phyloP scores from a whole-genome alignment of 2,888 invertebrate species.

The Cartodere bifasciata region DNA sequence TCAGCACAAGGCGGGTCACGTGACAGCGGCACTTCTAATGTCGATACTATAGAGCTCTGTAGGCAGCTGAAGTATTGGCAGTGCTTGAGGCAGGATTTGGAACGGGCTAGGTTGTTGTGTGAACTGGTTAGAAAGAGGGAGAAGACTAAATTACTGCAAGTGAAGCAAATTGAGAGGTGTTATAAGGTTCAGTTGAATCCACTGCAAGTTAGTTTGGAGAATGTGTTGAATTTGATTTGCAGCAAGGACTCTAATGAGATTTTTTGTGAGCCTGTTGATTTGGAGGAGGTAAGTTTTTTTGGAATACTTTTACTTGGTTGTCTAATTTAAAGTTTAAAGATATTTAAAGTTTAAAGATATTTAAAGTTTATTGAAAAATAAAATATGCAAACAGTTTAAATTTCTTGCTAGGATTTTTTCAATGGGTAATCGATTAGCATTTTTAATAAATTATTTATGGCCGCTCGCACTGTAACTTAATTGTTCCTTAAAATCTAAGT shows the following conservation, averaged over 20 bases:
- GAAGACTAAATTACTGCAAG: constrained; percentile 80
- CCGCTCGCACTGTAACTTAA: too few relatives aligned
- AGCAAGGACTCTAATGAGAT: constrained; percentile 75
- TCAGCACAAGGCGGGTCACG: constrained; percentile 35
- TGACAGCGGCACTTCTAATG: constrained; percentile 29
- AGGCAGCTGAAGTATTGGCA: constrained; percentile 90
- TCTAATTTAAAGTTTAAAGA: too few relatives aligned
- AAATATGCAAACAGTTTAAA: too few relatives aligned
- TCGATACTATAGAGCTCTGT: constrained; percentile 61
- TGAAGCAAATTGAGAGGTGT: constrained; percentile 68
- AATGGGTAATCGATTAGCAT: too few relatives aligned
- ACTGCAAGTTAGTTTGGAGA: constrained; percentile 62
- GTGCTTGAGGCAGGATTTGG: constrained; percentile 83
- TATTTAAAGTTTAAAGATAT: too few relatives aligned
- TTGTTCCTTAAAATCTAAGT: too few relatives aligned
- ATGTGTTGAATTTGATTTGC: constrained; percentile 63
- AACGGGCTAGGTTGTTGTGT: constrained; percentile 82
- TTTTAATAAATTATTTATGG: too few relatives aligned
- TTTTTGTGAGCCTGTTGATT: constrained; percentile 87
- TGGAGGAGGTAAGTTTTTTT: constrained; percentile 47
- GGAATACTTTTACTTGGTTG: too few relatives aligned
- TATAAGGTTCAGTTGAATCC: constrained; percentile 73
- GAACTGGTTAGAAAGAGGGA: constrained; percentile 93
- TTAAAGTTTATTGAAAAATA: too few relatives aligned
- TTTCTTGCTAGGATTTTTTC: too few relatives aligned